A percentile compares a stretch with the other conserved stretches of the same genome.
These are phyloP conservation scores for Nomada lathburiana DNA, from an alignment of 2,888 invertebrate genomes.

Conservation along the genomic window DNA sequence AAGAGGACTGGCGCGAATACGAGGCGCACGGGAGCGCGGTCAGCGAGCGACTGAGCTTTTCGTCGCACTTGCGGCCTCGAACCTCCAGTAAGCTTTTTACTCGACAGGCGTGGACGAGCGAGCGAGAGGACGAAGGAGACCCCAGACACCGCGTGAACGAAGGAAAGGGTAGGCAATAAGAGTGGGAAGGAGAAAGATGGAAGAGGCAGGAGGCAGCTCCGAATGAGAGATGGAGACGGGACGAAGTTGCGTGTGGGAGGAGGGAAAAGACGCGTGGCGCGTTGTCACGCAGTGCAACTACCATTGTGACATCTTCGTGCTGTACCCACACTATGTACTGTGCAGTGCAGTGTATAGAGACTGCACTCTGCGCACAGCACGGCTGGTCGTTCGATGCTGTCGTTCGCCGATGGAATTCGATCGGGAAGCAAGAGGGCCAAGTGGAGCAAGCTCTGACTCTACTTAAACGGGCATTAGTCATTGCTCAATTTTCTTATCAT, in stretches of 20 bases:
- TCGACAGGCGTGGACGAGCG: slow-evolving; percentile 37
- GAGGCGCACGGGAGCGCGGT: slow-evolving; percentile 67
- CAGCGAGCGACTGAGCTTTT: slow-evolving; percentile 77
- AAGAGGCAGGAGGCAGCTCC: slow-evolving; percentile 31
- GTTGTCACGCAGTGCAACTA: slow-evolving; percentile 78
- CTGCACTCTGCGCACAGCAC: too few relatives aligned
- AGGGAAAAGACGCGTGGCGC: slow-evolving; percentile 79
- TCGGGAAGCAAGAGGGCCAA: neutral
- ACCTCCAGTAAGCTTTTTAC: slow-evolving; percentile 71
- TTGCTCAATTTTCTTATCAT: slow-evolving; percentile 5
- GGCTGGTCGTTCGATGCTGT: neutral
- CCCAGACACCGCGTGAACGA: slow-evolving; percentile 41
- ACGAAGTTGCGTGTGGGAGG: slow-evolving; percentile 72
- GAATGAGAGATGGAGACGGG: slow-evolving; percentile 46
- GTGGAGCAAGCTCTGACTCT: too few relatives aligned
- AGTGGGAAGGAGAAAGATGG: slow-evolving; percentile 48
- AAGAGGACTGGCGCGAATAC: slow-evolving; percentile 50
- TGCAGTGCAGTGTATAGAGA: too few relatives aligned
- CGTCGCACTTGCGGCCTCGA: slow-evolving; percentile 62
- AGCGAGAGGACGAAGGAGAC: slow-evolving; percentile 32
- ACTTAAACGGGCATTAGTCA: neutral
- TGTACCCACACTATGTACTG: slow-evolving; percentile 56
- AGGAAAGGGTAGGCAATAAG: slow-evolving; percentile 40
- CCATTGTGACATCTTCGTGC: slow-evolving; percentile 78
- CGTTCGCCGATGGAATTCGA: slow-evolving; percentile 6